A percentile compares a stretch with the other conserved stretches of the same genome.
Conservation (phyloP, 2,797 vertebrate species). For the Paguma larvata region DNA sequence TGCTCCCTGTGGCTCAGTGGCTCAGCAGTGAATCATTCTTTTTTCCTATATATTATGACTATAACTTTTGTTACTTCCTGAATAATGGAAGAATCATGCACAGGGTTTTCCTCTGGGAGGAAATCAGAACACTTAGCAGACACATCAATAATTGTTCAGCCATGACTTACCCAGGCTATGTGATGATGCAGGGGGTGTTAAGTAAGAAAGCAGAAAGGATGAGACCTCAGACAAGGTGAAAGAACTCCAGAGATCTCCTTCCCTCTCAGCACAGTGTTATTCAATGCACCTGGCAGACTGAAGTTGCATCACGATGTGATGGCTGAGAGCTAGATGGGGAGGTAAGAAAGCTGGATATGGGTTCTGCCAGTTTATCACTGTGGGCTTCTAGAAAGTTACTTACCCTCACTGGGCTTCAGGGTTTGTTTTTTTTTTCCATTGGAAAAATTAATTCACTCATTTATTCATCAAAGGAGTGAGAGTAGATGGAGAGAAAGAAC, state of each 20-base stretch:
- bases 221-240: background rate
- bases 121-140: conserved; percentile 53
- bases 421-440: background rate
- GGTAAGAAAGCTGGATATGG: background rate
- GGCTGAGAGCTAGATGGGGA: background rate
- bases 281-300: background rate
- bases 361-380: background rate
- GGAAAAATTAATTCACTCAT: background rate
- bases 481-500: background rate
- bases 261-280: background rate
- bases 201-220: background rate
- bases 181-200: background rate
- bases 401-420: background rate
- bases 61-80: conserved; percentile 68
- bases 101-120: conserved; percentile 62
- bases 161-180: background rate
- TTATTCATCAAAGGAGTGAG: background rate
- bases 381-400: background rate
- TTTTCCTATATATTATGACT: conserved; percentile 49
- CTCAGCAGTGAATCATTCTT: conserved; percentile 78
- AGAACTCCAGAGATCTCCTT: background rate
- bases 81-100: conserved; percentile 63
- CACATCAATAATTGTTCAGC: background rate
- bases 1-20: conserved; percentile 68
- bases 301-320: background rate